A percentile compares a stretch with the other conserved stretches of the same genome.
These are phyloP conservation scores for Myathropa florea DNA, from an alignment of 2,888 invertebrate species.

Conservation along the genomic window DNA sequence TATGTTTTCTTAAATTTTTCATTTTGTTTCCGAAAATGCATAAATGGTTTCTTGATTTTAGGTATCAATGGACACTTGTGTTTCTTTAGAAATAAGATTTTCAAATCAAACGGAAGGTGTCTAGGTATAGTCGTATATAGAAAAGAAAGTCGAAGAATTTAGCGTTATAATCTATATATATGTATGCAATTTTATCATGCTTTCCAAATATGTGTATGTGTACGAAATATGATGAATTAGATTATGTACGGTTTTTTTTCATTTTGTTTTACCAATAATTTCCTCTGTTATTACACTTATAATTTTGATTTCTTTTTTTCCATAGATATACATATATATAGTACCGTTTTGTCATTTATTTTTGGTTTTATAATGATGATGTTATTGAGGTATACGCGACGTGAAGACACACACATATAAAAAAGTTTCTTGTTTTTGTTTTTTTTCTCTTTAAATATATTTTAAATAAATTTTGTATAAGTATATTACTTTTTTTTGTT, in stretches of 20 bases:
- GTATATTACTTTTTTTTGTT: conserved; percentile 40
- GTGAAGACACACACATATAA: conserved; percentile 81
- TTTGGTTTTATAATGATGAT: conserved; percentile 72
- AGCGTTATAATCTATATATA: conserved; percentile 6
- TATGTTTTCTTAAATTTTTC: conserved; percentile 57
- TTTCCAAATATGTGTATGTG: conserved; percentile 40
- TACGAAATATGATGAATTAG: conserved; percentile 50
- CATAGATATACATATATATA: conserved; percentile 36
- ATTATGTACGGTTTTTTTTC: conserved; percentile 34
- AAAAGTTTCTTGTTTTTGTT: conserved; percentile 68
- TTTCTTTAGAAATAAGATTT: not conserved
- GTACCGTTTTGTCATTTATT: conserved; percentile 42
- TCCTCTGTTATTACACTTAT: conserved; percentile 27
- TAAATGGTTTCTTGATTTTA: not conserved
- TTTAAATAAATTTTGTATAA: conserved; percentile 68
- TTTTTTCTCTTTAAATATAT: conserved; percentile 57
- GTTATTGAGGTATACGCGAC: conserved; percentile 83
- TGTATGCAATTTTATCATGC: not conserved
- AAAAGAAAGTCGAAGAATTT: not conserved
- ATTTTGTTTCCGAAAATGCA: conserved; percentile 61
- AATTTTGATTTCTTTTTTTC: conserved; percentile 57
- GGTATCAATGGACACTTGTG: not conserved
- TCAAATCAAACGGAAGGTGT: not conserved
- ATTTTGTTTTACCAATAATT: conserved; percentile 39
- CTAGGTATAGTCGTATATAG: not conserved